A percentile compares a stretch with the other conserved stretches of the same genome.
phyloP scores from a whole-genome alignment of 2,113 vertebrate genomes.

The Procavia capensis region DNA sequence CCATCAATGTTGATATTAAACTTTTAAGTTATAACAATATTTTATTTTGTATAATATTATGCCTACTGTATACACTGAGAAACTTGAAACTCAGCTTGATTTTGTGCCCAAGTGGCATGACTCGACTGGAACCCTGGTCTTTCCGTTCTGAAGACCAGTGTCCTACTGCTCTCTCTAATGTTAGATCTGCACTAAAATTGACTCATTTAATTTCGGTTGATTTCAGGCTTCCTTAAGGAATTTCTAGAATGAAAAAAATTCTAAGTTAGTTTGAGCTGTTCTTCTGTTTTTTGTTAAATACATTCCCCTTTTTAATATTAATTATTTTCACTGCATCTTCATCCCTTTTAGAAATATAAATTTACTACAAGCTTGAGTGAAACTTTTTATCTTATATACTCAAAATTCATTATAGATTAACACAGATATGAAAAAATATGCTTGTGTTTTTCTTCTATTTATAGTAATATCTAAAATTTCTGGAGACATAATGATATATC shows the following conservation, averaged over 20 bases:
- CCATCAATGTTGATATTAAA: background rate
- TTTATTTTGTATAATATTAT: conserved; percentile 33
- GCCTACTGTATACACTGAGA: background rate
- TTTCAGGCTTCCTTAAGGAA: conserved; percentile 29
- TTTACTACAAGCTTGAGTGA: conserved; percentile 56
- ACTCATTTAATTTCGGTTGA: conserved; percentile 47
- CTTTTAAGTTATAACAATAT: conserved; percentile 50
- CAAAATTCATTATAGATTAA: conserved; percentile 17
- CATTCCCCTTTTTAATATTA: background rate
- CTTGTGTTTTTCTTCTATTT: conserved; percentile 32
- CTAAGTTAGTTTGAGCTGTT: conserved; percentile 4
- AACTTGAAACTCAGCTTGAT: conserved; percentile 39
- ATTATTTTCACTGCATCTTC: conserved; percentile 34
- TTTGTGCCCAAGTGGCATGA: background rate
- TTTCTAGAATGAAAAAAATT: conserved; percentile 54
- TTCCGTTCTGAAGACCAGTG: background rate
- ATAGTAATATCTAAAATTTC: conserved; percentile 45
- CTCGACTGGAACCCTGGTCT: background rate
- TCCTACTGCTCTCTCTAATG: background rate
- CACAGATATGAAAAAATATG: conserved; percentile 25
- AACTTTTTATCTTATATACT: conserved; percentile 30
- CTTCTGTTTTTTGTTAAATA: conserved; percentile 20
- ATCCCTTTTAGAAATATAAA: background rate
- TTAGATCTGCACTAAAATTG: background rate
- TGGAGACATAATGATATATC: background rate